phyloP scores from a whole-genome alignment of 2,797 vertebrate species.

The Eurystomus glaucurus region DNA sequence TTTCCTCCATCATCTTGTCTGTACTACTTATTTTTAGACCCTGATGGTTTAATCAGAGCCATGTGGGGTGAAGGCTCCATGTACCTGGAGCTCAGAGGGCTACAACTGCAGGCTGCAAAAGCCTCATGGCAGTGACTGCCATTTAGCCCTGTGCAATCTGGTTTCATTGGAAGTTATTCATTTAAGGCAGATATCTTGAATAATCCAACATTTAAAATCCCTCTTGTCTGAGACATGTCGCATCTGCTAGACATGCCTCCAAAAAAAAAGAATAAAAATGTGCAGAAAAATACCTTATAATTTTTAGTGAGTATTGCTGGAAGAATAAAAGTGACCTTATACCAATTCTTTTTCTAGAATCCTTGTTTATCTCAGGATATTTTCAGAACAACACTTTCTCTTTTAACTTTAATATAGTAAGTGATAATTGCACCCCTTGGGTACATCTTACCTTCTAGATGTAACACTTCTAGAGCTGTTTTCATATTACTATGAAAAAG shows the following conservation, averaged over 20 bases:
- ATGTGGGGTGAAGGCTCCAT: not conserved
- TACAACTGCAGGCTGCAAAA: not conserved
- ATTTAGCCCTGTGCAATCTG: not conserved
- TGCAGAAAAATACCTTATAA: not conserved
- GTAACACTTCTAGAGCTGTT: constrained; percentile 11
- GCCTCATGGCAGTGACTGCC: not conserved
- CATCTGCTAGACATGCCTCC: rapidly evolving
- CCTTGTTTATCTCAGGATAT: constrained; percentile 16
- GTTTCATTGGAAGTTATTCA: not conserved
- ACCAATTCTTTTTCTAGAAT: not conserved
- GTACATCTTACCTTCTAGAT: not conserved
- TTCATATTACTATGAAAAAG: constrained; percentile 10
- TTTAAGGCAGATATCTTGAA: not conserved
- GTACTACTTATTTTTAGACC: constrained; percentile 26
- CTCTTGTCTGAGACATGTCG: not conserved
- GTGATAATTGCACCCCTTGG: constrained; percentile 43
- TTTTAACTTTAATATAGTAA: constrained; percentile 19
- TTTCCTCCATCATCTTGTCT: not conserved
- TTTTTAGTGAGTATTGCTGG: not conserved
- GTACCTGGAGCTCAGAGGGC: not conserved
- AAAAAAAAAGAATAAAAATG: not conserved
- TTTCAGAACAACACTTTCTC: not conserved
- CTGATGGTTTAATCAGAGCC: not conserved
- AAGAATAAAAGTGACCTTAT: not conserved
- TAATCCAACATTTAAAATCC: not conserved